Evolutionary conservation across 1,140 invertebrate species (phyloP).

Genomic region (Bombyx mandarina): DNA sequence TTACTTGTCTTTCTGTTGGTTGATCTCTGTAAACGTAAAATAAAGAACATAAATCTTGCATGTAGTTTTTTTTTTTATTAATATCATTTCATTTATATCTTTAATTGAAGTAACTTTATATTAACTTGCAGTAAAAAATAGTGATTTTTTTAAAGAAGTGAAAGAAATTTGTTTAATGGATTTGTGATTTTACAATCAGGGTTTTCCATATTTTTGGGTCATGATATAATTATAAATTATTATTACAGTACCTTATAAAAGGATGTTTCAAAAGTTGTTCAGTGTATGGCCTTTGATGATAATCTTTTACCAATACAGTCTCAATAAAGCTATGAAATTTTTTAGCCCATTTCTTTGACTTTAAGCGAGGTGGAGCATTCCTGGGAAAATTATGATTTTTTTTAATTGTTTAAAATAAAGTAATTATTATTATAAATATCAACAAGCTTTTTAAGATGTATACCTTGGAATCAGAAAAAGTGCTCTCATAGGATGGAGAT

Average conservation of each 20-base stretch:
- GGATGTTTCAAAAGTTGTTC: constrained; percentile 97
- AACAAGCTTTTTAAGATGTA: background rate
- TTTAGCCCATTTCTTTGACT: constrained; percentile 98
- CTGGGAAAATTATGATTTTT: constrained; percentile 20
- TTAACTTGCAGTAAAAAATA: too few species aligned
- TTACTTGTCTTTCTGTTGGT: constrained; percentile 96
- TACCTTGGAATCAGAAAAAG: constrained; percentile 96
- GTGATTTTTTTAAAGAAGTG: too few species aligned
- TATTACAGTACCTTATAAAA: constrained; percentile 84
- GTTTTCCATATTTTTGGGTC: too few species aligned
- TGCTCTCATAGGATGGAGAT: constrained; percentile 99
- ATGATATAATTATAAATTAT: background rate
- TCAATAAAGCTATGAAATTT: constrained; percentile 89
- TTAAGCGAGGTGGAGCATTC: constrained; percentile 96
- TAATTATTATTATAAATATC: background rate
- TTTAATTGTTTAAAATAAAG: background rate
- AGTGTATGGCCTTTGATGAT: constrained; percentile 97
- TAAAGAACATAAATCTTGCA: background rate
- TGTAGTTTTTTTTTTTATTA: too few species aligned
- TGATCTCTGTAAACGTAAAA: constrained; percentile 79
- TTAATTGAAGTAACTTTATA: too few species aligned
- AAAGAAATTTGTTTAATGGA: too few species aligned
- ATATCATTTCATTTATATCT: too few species aligned
- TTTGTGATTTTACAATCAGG: too few species aligned
- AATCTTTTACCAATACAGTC: constrained; percentile 91